Evolutionary conservation across 2,888 invertebrate species (phyloP).

Genomic region (Pomacea canaliculata): DNA sequence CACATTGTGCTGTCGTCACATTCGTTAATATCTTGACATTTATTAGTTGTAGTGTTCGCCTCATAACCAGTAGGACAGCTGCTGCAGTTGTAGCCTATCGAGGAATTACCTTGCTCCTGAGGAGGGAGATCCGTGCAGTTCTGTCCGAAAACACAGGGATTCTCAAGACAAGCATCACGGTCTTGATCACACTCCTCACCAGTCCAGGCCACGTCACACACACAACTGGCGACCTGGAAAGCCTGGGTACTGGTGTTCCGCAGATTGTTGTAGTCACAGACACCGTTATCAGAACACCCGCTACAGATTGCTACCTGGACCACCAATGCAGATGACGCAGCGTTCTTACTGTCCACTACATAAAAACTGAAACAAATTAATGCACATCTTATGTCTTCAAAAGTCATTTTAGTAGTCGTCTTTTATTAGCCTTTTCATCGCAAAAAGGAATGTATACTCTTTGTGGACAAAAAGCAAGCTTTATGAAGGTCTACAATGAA

Average conservation of each 20-base stretch:
- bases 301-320: constrained; percentile 36
- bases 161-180: constrained; percentile 36
- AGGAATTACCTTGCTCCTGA: constrained; percentile 12
- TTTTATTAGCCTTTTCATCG: too few relatives aligned
- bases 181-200: constrained; percentile 27
- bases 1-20: neutral
- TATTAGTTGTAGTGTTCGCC: neutral
- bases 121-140: constrained; percentile 34
- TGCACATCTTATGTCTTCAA: too few relatives aligned
- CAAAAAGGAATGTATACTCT: too few relatives aligned
- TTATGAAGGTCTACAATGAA: too few relatives aligned
- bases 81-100: constrained; percentile 18
- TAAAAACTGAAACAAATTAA: constrained; percentile 4
- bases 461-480: too few relatives aligned
- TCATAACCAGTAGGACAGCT: constrained; percentile 24
- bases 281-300: constrained; percentile 37
- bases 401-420: too few relatives aligned
- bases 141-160: constrained; percentile 33
- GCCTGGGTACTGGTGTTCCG: neutral
- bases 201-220: constrained; percentile 34
- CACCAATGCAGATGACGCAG: constrained; percentile 12
- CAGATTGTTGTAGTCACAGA: constrained; percentile 21
- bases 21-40: neutral
- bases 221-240: constrained; percentile 29
- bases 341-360: constrained; percentile 14